Percentiles rank a stretch among this genome's conserved stretches.
Evolutionary conservation across 2,888 invertebrate genomes (phyloP).

Genomic region (Napeogenes inachia): DNA sequence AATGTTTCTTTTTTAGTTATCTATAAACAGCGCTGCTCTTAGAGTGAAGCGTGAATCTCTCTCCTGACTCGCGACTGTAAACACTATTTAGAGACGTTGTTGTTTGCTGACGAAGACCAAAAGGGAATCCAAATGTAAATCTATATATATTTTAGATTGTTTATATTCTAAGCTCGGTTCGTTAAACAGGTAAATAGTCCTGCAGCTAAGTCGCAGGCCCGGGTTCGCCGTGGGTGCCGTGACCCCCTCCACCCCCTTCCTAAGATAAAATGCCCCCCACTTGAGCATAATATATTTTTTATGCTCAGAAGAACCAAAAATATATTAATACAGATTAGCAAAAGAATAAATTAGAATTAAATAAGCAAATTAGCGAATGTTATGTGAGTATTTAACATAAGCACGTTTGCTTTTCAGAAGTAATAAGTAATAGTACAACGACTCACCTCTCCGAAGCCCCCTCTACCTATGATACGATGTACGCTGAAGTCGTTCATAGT

Average conservation of each 20-base stretch:
- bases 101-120: slow-evolving; percentile 26
- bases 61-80: slow-evolving; percentile 20
- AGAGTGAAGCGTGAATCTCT: slow-evolving; percentile 13
- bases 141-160: slow-evolving; percentile 12
- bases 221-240: too few relatives aligned
- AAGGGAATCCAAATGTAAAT: slow-evolving; percentile 23
- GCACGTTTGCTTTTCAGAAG: too few relatives aligned
- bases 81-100: slow-evolving; percentile 23
- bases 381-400: too few relatives aligned
- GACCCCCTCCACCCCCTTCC: too few relatives aligned
- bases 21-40: slow-evolving; percentile 15
- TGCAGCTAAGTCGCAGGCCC: too few relatives aligned
- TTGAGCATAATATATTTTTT: too few relatives aligned
- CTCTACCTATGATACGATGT: slow-evolving; percentile 99
- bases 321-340: too few relatives aligned
- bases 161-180: slow-evolving; percentile 3
- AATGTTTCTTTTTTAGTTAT: neutral
- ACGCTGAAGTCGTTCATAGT: slow-evolving; percentile 99
- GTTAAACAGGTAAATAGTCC: too few relatives aligned
- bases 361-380: too few relatives aligned
- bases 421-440: neutral
- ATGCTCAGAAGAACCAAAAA: too few relatives aligned
- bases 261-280: too few relatives aligned
- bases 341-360: too few relatives aligned
- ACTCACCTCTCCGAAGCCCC: slow-evolving; percentile 95